These are phyloP conservation scores for Polylopha cassiicola DNA, from an alignment of 2,888 invertebrate genomes.

Conservation along the genomic window DNA sequence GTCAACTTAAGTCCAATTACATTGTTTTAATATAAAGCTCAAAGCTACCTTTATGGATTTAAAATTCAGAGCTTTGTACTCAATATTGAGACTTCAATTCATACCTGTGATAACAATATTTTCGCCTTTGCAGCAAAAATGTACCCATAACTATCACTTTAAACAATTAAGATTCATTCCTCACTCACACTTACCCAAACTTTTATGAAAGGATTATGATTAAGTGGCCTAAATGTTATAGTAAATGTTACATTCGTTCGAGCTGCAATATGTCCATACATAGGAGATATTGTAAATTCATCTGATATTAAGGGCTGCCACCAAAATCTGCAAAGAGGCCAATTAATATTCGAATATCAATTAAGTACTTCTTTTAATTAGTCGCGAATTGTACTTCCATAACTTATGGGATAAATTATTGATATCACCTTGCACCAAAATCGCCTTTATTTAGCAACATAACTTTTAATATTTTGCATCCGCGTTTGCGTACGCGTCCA, in stretches of 20 bases:
- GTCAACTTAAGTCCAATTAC: too few relatives aligned
- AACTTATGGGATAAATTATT: background rate
- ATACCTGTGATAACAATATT: too few relatives aligned
- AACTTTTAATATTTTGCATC: constrained; percentile 62
- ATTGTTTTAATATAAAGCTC: too few relatives aligned
- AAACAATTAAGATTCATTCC: too few relatives aligned
- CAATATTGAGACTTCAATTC: too few relatives aligned
- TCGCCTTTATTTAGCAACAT: constrained; percentile 66
- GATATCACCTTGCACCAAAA: constrained; percentile 55
- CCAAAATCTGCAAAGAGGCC: constrained; percentile 49
- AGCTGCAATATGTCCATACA: constrained; percentile 79
- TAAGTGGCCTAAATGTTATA: constrained; percentile 77
- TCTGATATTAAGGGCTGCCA: constrained; percentile 64
- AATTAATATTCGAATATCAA: background rate
- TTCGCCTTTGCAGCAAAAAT: too few relatives aligned
- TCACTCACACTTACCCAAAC: constrained; percentile 68
- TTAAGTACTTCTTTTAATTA: constrained; percentile 1
- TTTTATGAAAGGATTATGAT: constrained; percentile 67
- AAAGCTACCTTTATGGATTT: too few relatives aligned
- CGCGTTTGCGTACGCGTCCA: constrained; percentile 62
- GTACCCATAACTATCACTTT: too few relatives aligned
- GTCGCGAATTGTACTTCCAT: background rate
- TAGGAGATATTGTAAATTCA: constrained; percentile 79
- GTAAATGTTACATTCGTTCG: constrained; percentile 80
- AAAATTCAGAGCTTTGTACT: too few relatives aligned